Evolutionary conservation across 37 sponge, comb jelly and placozoan species (phyloP).

Genomic region (Halichondria panicea): DNA sequence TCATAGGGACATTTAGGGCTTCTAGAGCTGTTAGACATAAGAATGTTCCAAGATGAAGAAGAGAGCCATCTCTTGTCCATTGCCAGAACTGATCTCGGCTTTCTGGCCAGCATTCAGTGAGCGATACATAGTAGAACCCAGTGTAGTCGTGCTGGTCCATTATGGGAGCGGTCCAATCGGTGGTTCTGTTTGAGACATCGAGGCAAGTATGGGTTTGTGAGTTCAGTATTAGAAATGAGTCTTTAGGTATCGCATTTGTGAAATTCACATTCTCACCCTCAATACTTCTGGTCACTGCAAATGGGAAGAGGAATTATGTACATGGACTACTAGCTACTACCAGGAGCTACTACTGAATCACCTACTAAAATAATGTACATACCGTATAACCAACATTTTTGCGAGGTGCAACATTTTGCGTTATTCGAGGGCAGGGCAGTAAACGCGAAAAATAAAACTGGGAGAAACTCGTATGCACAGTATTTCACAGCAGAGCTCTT

Average conservation of each 20-base stretch:
- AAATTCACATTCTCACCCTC: background rate
- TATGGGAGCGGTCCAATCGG: background rate
- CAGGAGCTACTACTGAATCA: too few relatives aligned
- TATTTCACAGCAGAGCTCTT: too few relatives aligned
- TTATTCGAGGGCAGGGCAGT: too few relatives aligned
- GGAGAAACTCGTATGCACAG: too few relatives aligned
- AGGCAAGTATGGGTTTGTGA: background rate
- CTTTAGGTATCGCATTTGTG: background rate
- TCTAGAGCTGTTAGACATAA: constrained; percentile 18
- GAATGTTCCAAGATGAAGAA: constrained; percentile 6
- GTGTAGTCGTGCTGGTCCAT: background rate
- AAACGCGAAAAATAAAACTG: too few relatives aligned
- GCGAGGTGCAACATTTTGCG: too few relatives aligned
- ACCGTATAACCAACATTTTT: too few relatives aligned
- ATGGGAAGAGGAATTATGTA: too few relatives aligned
- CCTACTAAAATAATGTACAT: too few relatives aligned
- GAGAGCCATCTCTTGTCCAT: constrained; percentile 26
- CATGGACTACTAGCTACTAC: too few relatives aligned
- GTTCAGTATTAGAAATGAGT: constrained; percentile 6
- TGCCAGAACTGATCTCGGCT: constrained; percentile 14
- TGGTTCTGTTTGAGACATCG: background rate
- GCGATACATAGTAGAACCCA: background rate
- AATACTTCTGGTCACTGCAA: too few relatives aligned
- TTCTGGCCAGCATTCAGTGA: constrained; percentile 11
- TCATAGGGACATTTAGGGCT: too few relatives aligned